Percentiles rank a stretch among this genome's conserved stretches.
Evolutionary conservation across 2,113 vertebrate species (phyloP).

Genomic region (Delphinus delphis): DNA sequence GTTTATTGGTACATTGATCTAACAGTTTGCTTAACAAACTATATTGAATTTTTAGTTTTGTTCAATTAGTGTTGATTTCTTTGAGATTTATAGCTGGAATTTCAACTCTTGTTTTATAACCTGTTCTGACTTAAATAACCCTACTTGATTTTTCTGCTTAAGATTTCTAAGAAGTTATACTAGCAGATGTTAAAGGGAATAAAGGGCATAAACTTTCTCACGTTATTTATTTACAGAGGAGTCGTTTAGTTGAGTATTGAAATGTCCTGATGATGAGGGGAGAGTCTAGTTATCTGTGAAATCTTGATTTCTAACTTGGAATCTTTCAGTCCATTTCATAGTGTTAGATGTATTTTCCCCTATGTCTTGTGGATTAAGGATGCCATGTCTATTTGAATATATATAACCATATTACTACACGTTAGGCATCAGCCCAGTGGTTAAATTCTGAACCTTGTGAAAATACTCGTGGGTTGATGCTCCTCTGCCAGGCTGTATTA

Average conservation of each 20-base stretch:
- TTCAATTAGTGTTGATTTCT: background rate
- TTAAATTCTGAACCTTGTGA: background rate
- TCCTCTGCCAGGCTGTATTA: background rate
- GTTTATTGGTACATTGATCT: background rate
- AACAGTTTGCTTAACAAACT: background rate
- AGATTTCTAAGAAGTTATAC: background rate
- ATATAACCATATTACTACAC: accelerated
- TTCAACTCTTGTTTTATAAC: background rate
- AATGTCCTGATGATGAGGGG: background rate
- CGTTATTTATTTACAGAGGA: background rate
- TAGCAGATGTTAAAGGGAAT: background rate
- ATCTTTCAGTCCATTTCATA: background rate
- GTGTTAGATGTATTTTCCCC: accelerated
- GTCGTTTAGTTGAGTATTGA: background rate
- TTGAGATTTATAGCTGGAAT: background rate
- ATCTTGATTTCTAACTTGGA: background rate
- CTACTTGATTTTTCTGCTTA: background rate
- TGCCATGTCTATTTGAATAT: background rate
- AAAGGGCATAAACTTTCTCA: background rate
- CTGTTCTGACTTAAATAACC: background rate
- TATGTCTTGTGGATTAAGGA: background rate
- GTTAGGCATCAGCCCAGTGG: background rate
- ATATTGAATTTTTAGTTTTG: background rate
- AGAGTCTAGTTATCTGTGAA: background rate
- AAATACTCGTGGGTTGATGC: background rate